Conservation (phyloP, 2,888 invertebrate genomes). For the Xestia xanthographa region DNA sequence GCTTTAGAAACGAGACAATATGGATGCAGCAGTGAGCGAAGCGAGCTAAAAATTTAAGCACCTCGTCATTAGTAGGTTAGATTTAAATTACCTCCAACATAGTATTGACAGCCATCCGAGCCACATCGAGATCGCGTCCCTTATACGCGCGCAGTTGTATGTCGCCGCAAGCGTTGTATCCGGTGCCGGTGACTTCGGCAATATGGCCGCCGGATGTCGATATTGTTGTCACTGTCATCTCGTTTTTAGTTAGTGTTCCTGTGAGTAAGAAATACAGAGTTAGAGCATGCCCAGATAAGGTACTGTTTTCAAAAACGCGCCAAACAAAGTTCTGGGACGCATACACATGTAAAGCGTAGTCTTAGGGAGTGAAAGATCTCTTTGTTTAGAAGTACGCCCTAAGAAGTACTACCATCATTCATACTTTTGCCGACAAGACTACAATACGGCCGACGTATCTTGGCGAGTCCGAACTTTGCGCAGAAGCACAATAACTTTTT, state of each 20-base stretch:
- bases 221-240: conserved; percentile 99
- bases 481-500: too few relatives aligned
- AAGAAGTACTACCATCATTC: too few relatives aligned
- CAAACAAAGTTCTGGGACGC: too few relatives aligned
- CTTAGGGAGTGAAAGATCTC: too few relatives aligned
- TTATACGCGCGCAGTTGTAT: conserved; percentile 93
- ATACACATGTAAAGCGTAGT: too few relatives aligned
- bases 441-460: too few relatives aligned
- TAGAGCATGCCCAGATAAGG: too few relatives aligned
- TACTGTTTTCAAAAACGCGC: too few relatives aligned
- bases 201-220: conserved; percentile 97
- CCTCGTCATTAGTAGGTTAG: neutral
- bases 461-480: too few relatives aligned
- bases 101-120: conserved; percentile 93
- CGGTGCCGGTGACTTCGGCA: conserved; percentile 98
- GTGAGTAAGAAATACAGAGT: conserved; percentile 3
- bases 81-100: conserved; percentile 93
- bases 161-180: conserved; percentile 97
- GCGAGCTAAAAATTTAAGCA: neutral
- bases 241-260: conserved; percentile 98
- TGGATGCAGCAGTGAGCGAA: neutral
- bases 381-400: too few relatives aligned
- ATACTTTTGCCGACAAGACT: too few relatives aligned
- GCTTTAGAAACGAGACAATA: neutral
- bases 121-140: conserved; percentile 94